These are phyloP conservation scores for Colletes collaris DNA, from an alignment of 2,888 invertebrate genomes.

Conservation along the genomic window DNA sequence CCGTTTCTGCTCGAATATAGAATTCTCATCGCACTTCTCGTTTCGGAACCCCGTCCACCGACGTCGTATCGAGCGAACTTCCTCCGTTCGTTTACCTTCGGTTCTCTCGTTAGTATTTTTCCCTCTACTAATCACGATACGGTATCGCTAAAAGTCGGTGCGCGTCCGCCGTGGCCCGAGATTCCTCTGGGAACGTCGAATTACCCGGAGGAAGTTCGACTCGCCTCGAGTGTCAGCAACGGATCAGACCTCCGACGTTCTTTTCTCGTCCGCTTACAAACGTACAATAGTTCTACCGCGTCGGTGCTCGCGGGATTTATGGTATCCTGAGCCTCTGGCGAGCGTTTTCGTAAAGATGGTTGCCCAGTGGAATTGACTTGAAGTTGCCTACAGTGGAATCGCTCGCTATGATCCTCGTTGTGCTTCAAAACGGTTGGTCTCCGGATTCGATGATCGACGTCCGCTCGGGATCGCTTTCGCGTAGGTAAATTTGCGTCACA, in stretches of 20 bases:
- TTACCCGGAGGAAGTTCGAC: constrained; percentile 15
- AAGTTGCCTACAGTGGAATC: constrained; percentile 48
- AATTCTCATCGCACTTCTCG: not conserved
- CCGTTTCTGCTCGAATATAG: not conserved
- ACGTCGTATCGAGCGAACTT: not conserved
- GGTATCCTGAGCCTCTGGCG: constrained; percentile 62
- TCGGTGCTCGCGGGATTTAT: constrained; percentile 55
- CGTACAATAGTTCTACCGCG: constrained; percentile 25
- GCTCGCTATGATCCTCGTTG: constrained; percentile 66
- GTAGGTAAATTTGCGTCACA: constrained; percentile 17
- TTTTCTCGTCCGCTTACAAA: constrained; percentile 38
- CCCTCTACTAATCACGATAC: constrained; percentile 49
- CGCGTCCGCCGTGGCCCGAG: constrained; percentile 23
- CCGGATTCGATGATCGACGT: constrained; percentile 37
- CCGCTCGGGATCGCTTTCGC: constrained; percentile 4
- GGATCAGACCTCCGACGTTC: constrained; percentile 28
- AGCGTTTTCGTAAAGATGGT: constrained; percentile 64
- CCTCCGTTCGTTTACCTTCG: constrained; percentile 5
- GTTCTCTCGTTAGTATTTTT: not conserved
- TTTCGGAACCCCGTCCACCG: constrained; percentile 4
- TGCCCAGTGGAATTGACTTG: constrained; percentile 68
- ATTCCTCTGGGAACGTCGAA: constrained; percentile 14
- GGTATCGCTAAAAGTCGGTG: constrained; percentile 66
- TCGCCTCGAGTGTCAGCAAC: constrained; percentile 23
- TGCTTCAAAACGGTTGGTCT: constrained; percentile 63